Base-by-base conservation (phyloP, 2,113 vertebrate genomes). In the Ptychochromis oligacanthus region DNA sequence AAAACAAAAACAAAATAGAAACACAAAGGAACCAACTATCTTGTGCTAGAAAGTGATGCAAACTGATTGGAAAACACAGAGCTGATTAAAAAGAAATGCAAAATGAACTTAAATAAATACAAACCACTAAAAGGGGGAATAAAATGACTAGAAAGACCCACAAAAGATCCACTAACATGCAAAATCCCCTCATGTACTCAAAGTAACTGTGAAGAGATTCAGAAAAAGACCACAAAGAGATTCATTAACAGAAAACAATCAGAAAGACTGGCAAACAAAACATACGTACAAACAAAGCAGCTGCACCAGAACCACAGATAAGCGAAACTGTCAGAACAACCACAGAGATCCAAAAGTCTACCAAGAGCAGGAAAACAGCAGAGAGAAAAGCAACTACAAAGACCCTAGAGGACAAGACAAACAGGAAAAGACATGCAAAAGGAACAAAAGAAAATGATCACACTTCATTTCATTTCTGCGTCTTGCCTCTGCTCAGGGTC, bases 201-300 rank as follows among this genome's bases (percentile, higher is more conserved):
- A 43, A 65, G 40, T 1, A 1, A 65, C n/a, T n/a, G 43, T 24
- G 38, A 65, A 0, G 0, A 1, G 62, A 24, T 4, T n/a, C n/a
- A n/a, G n/a, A n/a, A n/a, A n/a, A n/a, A n/a, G n/a, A n/a, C n/a
- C n/a, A n/a, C n/a, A n/a, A n/a, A n/a, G n/a, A n/a, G n/a, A n/a
- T n/a, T n/a, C n/a, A n/a, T n/a, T n/a, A n/a, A n/a, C n/a, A n/a
- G n/a, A n/a, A n/a, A n/a, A n/a, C n/a, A n/a, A n/a, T n/a, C n/a
- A n/a, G n/a, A n/a, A n/a, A n/a, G 17, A 49, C 15, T 5, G 17
- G 46, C 15, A 5, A 34, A 34, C 3, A 34, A 34, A 34, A n/a
- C n/a, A n/a, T n/a, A n/a, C n/a, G n/a, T 34, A 38, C 36, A 38
- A 38, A 38, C 8, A 38, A 38, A 38, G 6, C 4, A 49, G 13